phyloP scores from a whole-genome alignment of 1,140 invertebrate species.

The Arion vulgaris region DNA sequence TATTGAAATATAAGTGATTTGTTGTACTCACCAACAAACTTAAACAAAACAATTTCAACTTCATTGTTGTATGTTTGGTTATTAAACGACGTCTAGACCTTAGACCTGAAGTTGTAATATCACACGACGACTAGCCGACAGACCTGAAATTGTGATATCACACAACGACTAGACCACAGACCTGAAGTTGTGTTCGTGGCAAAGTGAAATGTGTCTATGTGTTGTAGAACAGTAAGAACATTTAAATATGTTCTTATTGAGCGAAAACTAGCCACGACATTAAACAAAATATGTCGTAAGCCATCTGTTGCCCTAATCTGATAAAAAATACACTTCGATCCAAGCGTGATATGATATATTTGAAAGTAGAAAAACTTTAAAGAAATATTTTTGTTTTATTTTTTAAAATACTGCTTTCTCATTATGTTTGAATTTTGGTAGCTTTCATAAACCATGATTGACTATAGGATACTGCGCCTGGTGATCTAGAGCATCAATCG shows the following conservation, averaged over 20 bases:
- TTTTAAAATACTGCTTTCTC: no score
- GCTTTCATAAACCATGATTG: no score
- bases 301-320: not conserved
- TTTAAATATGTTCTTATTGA: conserved; percentile 12
- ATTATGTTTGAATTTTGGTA: no score
- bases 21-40: not conserved
- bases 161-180: not conserved
- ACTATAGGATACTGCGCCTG: no score
- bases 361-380: not conserved
- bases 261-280: not conserved
- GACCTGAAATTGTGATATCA: not conserved
- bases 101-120: not conserved
- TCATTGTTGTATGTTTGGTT: not conserved
- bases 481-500: no score
- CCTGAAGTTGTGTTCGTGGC: not conserved
- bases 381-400: not conserved
- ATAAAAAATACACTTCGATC: not conserved
- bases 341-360: not conserved
- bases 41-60: not conserved
- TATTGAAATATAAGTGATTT: no score
- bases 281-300: not conserved
- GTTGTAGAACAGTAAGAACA: not conserved
- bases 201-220: not conserved
- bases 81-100: not conserved
- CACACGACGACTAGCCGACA: not conserved